Evolutionary conservation across 1,140 invertebrate species (phyloP).

Genomic region (Pemphigus obesinymphae): DNA sequence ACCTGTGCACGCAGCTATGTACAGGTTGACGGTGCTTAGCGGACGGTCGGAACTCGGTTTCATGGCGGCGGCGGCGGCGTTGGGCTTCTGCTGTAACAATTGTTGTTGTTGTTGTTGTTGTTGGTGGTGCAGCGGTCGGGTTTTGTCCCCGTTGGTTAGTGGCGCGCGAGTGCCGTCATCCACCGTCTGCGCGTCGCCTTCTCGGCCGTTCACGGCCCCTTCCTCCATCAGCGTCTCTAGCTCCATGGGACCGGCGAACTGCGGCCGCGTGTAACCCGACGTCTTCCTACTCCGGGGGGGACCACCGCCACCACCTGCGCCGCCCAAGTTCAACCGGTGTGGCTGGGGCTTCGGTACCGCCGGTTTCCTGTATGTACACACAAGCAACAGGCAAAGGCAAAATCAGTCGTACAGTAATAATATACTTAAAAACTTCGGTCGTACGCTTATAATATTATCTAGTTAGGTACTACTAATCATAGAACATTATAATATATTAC

Average conservation of each 20-base stretch:
- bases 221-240: slow-evolving; percentile 35
- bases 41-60: neutral
- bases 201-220: slow-evolving; percentile 15
- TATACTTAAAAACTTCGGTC: neutral
- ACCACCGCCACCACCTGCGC: neutral
- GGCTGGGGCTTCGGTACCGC: neutral
- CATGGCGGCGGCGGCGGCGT: neutral
- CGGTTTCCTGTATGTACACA: neutral
- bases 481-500: neutral
- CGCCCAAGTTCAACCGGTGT: slow-evolving; percentile 7
- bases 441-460: neutral
- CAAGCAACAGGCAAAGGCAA: no score
- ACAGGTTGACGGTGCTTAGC: slow-evolving; percentile 12
- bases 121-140: neutral
- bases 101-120: neutral
- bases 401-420: neutral
- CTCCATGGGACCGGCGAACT: slow-evolving; percentile 29
- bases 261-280: slow-evolving; percentile 14
- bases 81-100: neutral
- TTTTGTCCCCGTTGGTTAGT: slow-evolving; percentile 27
- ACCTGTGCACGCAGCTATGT: slow-evolving; percentile 27
- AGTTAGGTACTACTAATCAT: neutral
- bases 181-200: neutral
- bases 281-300: slow-evolving; percentile 8
- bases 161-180: slow-evolving; percentile 7